Evolutionary conservation across 1,140 invertebrate species (phyloP), one percentile per base, ranked within the genome.

Genomic region (Eumeta japonica): DNA sequence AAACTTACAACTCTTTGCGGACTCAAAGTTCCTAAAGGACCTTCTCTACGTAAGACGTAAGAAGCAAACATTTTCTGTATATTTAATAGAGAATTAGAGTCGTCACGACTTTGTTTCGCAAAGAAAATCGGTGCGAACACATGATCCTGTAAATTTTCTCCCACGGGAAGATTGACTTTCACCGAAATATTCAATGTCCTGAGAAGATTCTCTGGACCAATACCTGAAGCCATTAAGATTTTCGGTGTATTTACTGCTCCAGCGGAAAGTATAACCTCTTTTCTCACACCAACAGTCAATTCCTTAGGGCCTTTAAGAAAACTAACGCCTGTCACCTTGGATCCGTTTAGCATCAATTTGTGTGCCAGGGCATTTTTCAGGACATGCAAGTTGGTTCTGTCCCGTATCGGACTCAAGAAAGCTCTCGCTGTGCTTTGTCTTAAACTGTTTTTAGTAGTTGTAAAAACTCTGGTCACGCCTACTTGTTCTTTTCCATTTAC

Each of bases 381-480:
- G 0, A 83, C 74, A 50, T 88, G 84, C 1, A 95, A 64, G 54
- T 93, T 94, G 37, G 67, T 71, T 7, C 89, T 66, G 13, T 82
- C 62, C 12, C 86, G 64, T 1, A 85, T 80, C 1, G 89, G 88
- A 28, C 84, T 64, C 1, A 93, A 58, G 47, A 92, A 93, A 0
- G 87, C 90, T 61, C 89, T 89, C 0, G 89, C 85, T 1, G 89
- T 89, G 36, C 86, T 90, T 57, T 90, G 93, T 18, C 92, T 73
- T 1, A 80, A 83, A 0, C 90, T 89, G 17, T 85, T 67, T 28
- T 87, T 58, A 7, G 92, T 87, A 0, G 90, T 94, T 5, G 83
- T 91, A 76, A 90, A 87, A 7, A 86, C 83, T 12, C 89, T 82
- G 82, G 88, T 88, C 41, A 90, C 89, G 4, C 88, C 86, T 1